Conservation (phyloP, 92 coral and sea anemone species). For the Epizoanthus ramosus region DNA sequence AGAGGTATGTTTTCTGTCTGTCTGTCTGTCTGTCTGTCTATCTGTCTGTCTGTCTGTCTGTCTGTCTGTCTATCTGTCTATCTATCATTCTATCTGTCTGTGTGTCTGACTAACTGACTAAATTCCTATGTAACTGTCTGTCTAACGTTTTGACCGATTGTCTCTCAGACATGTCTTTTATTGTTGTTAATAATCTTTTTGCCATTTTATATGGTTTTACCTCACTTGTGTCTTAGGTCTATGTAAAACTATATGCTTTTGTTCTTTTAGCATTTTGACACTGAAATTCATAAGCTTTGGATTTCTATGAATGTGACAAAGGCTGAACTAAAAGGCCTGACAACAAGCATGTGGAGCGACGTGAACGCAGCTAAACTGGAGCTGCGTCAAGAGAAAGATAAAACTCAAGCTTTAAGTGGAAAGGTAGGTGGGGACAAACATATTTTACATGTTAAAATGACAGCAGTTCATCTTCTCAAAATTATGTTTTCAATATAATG, state of each 20-base stretch:
- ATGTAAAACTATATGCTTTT: too few relatives aligned
- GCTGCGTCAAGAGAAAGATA: slow-evolving; percentile 16
- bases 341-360: slow-evolving; percentile 22
- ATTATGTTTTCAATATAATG: too few relatives aligned
- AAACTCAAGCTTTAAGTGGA: slow-evolving; percentile 8
- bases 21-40: background rate
- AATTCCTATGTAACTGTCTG: background rate
- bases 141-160: too few relatives aligned
- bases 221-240: too few relatives aligned
- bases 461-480: too few relatives aligned
- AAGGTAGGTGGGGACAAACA: background rate
- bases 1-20: background rate
- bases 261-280: slow-evolving; percentile 16
- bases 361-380: slow-evolving; percentile 17
- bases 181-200: too few relatives aligned
- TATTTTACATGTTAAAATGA: background rate
- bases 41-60: background rate
- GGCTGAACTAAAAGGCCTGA: slow-evolving; percentile 32
- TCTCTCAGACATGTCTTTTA: background rate
- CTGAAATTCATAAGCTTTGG: background rate
- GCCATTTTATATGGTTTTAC: background rate
- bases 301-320: slow-evolving; percentile 23
- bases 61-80: background rate
- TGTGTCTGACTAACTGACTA: background rate
- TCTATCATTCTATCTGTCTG: background rate